Evolutionary conservation across 2,888 invertebrate species (phyloP), one percentile per base, ranked within the genome.

Genomic region (Unio delphinus): DNA sequence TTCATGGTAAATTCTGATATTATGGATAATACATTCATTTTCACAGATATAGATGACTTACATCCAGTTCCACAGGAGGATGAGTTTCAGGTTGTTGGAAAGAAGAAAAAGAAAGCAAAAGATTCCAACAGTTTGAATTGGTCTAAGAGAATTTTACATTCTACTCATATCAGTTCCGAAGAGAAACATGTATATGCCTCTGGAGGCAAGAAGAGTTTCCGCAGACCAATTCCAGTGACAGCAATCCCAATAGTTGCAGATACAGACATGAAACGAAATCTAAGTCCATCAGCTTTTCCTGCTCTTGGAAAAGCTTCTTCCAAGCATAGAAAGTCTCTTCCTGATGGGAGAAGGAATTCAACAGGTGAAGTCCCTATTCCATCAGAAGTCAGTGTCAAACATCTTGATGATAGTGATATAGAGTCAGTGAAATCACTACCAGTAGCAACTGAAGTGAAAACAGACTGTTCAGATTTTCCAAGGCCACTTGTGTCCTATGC

Each of bases 371-470:
- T 86, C 64, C 79, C 79, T 55, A 79, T 79, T 45, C 74, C 67
- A 65, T 73, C 76, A 58, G 80, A 77, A 57, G 69, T 78, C 54
- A 65, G 68, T 45, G 64, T 80, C n/a, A 79, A 78, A 74, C 68
- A 75, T 64, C 82, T 79, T 55, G 82, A 86, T 70, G 87, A 87
- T 73, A 86, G 87, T 80, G 87, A 87, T 71, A 78, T 83, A 57
- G 87, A 86, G 65, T 87, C 87, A 15, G 86, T 86, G 57, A 87
- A 86, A 74, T 87, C 87, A 23, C 78, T 87, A 61, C 87, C 87
- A 26, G 81, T 78, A n/a, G 82, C 82, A 56, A 79, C 78, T 59
- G 76, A 79, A 64, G 76, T 63, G 23, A 67, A 69, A 23, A 61
- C 67, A 54, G 61, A 61, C 63, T 70, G 69, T 26, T 66, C 70